Percentiles rank a stretch among this genome's conserved stretches.
These are phyloP conservation scores for Andinoacara biseriatus DNA, from an alignment of 2,113 vertebrate genomes.

Conservation along the genomic window DNA sequence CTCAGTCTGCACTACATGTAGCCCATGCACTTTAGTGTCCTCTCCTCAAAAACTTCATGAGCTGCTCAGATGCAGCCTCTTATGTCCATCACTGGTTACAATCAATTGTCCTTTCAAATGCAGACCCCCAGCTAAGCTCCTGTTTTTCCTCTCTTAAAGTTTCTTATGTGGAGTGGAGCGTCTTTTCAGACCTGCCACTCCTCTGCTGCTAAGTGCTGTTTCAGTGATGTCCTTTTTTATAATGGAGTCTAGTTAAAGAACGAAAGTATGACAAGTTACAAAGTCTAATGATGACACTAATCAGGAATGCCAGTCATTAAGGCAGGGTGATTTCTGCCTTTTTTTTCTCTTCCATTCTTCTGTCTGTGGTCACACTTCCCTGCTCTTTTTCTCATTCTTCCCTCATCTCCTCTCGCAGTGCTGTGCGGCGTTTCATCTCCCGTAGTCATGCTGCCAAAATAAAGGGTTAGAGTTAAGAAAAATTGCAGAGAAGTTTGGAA, in stretches of 20 bases:
- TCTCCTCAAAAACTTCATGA: not conserved
- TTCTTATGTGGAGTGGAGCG: not conserved
- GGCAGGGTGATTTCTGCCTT: not conserved
- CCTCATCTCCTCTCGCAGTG: not conserved
- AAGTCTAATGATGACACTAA: conserved; percentile 63
- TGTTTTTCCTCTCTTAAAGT: not conserved
- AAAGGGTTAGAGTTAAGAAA: conserved; percentile 11
- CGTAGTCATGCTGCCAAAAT: not conserved
- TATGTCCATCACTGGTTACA: conserved; percentile 6
- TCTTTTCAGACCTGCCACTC: conserved; percentile 32
- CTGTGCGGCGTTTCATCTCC: not conserved
- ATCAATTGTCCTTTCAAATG: conserved; percentile 33
- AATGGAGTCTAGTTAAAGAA: conserved; percentile 22
- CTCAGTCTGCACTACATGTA: not conserved
- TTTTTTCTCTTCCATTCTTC: not conserved
- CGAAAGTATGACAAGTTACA: conserved; percentile 4
- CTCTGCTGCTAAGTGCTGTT: not conserved
- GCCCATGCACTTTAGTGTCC: not conserved
- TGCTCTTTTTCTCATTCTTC: not conserved
- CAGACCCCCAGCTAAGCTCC: conserved; percentile 7
- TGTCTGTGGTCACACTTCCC: not conserved
- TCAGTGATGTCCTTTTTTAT: not conserved
- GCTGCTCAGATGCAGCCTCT: not conserved
- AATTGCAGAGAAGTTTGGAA: conserved; percentile 24
- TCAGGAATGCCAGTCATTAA: conserved; percentile 50